Evolutionary conservation across 2,113 vertebrate species (phyloP).

Genomic region (Halcyon malimbica): DNA sequence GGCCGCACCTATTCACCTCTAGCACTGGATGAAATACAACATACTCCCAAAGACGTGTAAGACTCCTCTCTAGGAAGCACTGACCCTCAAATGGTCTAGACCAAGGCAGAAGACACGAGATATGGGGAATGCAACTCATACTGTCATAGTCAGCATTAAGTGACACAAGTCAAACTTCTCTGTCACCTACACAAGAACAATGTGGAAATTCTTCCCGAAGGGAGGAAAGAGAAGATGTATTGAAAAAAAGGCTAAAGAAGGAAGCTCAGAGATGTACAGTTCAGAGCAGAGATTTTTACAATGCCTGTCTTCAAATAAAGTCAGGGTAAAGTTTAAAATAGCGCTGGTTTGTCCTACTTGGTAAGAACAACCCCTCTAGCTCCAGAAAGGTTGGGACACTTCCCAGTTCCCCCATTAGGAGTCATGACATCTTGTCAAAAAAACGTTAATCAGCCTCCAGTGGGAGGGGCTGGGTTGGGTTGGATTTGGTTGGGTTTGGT

Average conservation of each 20-base stretch:
- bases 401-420: background rate
- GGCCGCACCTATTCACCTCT: background rate
- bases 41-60: background rate
- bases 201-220: background rate
- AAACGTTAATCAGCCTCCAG: background rate
- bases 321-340: background rate
- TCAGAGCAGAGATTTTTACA: background rate
- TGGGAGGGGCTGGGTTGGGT: background rate
- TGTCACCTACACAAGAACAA: background rate
- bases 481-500: fast-evolving
- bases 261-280: background rate
- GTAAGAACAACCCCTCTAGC: background rate
- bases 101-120: background rate
- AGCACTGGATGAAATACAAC: background rate
- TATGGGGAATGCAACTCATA: background rate
- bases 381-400: background rate
- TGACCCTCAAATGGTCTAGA: background rate
- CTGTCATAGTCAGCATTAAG: background rate
- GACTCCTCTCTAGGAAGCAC: background rate
- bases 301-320: background rate
- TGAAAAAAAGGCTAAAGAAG: background rate
- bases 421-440: background rate
- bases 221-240: background rate
- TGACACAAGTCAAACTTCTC: background rate
- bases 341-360: background rate